Conservation (phyloP, 2,113 vertebrate genomes). For the Callionymus lyra region DNA sequence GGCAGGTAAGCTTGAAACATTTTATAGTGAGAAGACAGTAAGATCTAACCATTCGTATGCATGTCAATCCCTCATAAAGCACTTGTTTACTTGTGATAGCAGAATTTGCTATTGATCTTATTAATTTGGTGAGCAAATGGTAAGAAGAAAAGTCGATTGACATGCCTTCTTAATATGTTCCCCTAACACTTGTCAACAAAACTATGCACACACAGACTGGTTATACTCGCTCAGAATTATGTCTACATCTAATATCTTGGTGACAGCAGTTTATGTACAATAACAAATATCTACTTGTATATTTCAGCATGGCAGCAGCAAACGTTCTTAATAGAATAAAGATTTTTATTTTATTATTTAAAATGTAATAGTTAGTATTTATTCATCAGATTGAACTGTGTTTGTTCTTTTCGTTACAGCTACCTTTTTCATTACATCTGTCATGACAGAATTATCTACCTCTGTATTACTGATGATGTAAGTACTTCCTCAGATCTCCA, state of each 20-base stretch:
- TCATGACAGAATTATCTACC: conserved; percentile 95
- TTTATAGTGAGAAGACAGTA: no score
- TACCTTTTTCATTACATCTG: conserved; percentile 99
- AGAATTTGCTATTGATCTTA: neutral
- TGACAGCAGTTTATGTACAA: no score
- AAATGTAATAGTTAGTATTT: no score
- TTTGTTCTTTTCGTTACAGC: conserved; percentile 60
- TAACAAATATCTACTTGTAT: no score
- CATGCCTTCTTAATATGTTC: no score
- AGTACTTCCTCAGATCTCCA: conserved; percentile 57
- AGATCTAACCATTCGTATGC: no score
- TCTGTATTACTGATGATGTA: conserved; percentile 97
- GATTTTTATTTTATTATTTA: no score
- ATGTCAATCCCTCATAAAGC: no score
- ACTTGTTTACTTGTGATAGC: neutral
- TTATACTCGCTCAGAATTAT: neutral
- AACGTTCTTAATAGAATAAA: no score
- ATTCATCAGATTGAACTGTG: no score
- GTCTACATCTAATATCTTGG: no score
- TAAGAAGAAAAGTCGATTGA: neutral
- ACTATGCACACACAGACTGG: neutral
- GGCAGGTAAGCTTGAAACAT: conserved; percentile 69
- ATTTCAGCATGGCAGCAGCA: no score
- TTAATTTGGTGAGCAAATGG: neutral
- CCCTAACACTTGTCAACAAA: neutral